These are phyloP conservation scores for Byasa hedistus DNA, from an alignment of 2,888 invertebrate genomes.

Conservation along the genomic window DNA sequence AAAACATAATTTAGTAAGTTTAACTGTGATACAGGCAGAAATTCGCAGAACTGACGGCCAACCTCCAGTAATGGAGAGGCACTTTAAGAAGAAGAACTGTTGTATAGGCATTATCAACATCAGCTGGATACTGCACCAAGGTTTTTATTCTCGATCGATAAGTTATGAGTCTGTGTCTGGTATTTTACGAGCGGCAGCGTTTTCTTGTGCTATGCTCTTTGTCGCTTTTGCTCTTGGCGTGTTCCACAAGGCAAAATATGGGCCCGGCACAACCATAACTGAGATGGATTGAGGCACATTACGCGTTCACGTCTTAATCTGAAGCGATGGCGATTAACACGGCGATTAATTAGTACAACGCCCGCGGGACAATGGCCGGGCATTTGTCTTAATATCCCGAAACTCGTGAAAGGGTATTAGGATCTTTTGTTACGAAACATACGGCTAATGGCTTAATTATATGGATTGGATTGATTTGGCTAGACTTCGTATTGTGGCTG, in stretches of 20 bases:
- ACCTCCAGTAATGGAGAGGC: no score
- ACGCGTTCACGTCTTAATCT: slow-evolving; percentile 71
- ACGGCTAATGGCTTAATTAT: slow-evolving; percentile 25
- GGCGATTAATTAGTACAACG: slow-evolving; percentile 66
- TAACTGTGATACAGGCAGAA: no score
- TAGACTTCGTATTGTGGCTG: not conserved
- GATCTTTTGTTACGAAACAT: slow-evolving; percentile 27
- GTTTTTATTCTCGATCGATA: no score
- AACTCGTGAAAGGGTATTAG: slow-evolving; percentile 31
- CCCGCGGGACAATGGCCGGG: slow-evolving; percentile 58
- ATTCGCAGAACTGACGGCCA: no score
- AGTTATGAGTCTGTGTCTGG: no score
- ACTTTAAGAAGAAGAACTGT: no score
- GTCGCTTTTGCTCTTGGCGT: slow-evolving; percentile 36
- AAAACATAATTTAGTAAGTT: no score
- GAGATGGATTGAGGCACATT: slow-evolving; percentile 71
- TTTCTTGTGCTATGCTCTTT: not conserved
- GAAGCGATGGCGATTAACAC: slow-evolving; percentile 61
- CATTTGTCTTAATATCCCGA: slow-evolving; percentile 53
- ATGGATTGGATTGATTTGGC: slow-evolving; percentile 23
- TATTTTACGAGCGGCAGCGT: not conserved
- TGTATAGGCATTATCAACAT: no score
- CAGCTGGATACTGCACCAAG: no score
- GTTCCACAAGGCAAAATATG: slow-evolving; percentile 40
- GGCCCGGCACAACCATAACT: slow-evolving; percentile 59